These are phyloP conservation scores for Halictus rubicundus DNA, from an alignment of 1,140 invertebrate genomes.

Conservation along the genomic window DNA sequence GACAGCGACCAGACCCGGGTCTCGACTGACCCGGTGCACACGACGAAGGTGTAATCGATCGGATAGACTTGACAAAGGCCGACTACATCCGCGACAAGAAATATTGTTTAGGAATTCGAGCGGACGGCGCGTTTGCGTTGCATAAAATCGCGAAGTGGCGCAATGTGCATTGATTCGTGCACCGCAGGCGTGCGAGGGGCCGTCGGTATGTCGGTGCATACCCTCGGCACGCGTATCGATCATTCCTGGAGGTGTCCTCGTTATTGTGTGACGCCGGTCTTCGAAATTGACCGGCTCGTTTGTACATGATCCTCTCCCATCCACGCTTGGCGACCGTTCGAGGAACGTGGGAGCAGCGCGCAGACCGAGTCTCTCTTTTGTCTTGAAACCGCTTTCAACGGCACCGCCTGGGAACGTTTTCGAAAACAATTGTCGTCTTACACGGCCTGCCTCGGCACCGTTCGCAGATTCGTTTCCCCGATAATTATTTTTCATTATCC, in stretches of 20 bases:
- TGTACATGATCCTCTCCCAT: background rate
- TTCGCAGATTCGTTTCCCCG: background rate
- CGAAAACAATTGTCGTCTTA: slow-evolving; percentile 19
- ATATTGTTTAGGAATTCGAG: background rate
- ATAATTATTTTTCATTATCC: slow-evolving; percentile 30
- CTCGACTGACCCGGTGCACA: too few species aligned
- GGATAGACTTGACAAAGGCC: too few species aligned
- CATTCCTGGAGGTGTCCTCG: slow-evolving; percentile 43
- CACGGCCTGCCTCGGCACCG: background rate
- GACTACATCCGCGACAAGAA: too few species aligned
- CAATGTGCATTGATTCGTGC: slow-evolving; percentile 14
- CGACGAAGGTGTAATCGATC: too few species aligned
- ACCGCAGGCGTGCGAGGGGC: slow-evolving; percentile 1
- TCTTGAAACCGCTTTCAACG: background rate
- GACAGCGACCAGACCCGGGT: too few species aligned
- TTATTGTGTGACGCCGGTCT: slow-evolving; percentile 35
- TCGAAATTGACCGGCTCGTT: slow-evolving; percentile 27
- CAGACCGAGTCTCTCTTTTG: background rate
- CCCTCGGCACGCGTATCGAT: slow-evolving; percentile 41
- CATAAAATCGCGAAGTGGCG: slow-evolving; percentile 8
- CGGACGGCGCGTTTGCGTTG: background rate
- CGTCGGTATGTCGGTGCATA: slow-evolving; percentile 24
- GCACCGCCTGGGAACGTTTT: slow-evolving; percentile 1
- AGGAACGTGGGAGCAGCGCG: background rate
- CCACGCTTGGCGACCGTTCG: background rate